Base-by-base conservation (phyloP, 2,797 vertebrate genomes). In the Hypotaenidia philippensis region DNA sequence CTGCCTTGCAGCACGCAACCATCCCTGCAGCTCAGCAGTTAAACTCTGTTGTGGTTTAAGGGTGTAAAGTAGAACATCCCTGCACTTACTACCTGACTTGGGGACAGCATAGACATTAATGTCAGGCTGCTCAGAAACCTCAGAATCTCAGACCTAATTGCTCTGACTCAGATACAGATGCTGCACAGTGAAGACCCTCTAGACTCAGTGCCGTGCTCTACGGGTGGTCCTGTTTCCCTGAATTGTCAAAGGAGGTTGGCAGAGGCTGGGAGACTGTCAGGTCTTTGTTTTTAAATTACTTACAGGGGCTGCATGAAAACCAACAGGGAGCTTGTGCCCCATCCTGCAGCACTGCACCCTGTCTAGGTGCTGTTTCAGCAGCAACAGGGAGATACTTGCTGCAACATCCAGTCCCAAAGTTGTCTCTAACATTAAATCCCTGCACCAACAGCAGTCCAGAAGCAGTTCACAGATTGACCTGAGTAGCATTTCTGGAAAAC, bases 261-360 rank as follows among this genome's bases (percentile, higher is more conserved):
- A 64, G 57, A 53, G 64, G 41, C 3, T 57, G 61, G 53, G 36
- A 75, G 19, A 7, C 14, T 50, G 81, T 64, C 86, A 71, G 25
- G 21, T 50, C 34, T 83, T 94, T 94, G 29, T 90, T 94, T 93
- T 55, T 1, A 56, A 80, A 40, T 68, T 52, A 80, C 87, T 87
- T 91, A 20, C 50, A 20, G n/a, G 53, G 61, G 44, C 40, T 68
- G 77, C 19, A 8, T 59, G 69, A 77, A 89, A 80, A 93, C 75
- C 69, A 85, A 17, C 26, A 63, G 61, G 16, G 52, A 78, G 44
- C 38, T 40, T 47, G 57, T 65, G 92, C 84, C 75, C 0, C 0
- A 14, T 56, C 68, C 23, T 38, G n/a, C 17, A 9, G 22, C 49
- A 57, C 88, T 95, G 63, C 75, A 74, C 89, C 90, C 92, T 89